These are phyloP conservation scores for Marmota monax DNA, from an alignment of 2,113 vertebrate genomes.

Conservation along the genomic window DNA sequence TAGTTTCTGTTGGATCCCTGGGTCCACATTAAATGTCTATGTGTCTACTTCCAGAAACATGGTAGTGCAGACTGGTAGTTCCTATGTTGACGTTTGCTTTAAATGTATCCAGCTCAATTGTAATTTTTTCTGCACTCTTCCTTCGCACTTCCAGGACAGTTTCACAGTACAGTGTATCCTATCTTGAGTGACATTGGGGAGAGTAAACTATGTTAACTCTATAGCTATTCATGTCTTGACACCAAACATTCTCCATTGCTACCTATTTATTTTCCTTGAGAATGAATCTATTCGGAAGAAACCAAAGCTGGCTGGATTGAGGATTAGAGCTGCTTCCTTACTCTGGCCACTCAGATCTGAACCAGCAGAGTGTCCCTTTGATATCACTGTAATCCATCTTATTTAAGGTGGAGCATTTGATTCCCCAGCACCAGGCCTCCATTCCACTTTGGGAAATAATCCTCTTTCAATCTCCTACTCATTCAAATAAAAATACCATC, in stretches of 20 bases:
- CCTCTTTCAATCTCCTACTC: conserved; percentile 75
- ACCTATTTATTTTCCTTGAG: not conserved
- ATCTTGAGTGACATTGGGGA: not conserved
- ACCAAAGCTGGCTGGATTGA: not conserved
- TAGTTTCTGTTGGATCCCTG: not conserved
- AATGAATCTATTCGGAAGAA: conserved; percentile 26
- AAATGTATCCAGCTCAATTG: fast-evolving
- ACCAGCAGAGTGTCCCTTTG: conserved; percentile 27
- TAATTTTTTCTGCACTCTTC: not conserved
- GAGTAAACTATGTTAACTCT: not conserved
- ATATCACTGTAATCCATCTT: conserved; percentile 70
- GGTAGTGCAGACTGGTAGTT: fast-evolving
- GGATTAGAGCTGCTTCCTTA: conserved; percentile 33
- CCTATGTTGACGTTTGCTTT: not conserved
- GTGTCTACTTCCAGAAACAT: not conserved
- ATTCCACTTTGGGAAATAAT: conserved; percentile 77
- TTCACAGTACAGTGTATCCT: too few species aligned
- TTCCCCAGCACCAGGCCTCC: conserved; percentile 39
- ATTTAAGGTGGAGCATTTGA: conserved; percentile 60
- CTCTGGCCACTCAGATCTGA: conserved; percentile 1
- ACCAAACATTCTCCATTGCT: not conserved
- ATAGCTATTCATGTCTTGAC: not conserved
- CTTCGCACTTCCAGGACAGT: not conserved
- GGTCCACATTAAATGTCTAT: fast-evolving
- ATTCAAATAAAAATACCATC: conserved; percentile 80